phyloP scores from a whole-genome alignment of 1,140 invertebrate species.

The Drosophila grimshawi region DNA sequence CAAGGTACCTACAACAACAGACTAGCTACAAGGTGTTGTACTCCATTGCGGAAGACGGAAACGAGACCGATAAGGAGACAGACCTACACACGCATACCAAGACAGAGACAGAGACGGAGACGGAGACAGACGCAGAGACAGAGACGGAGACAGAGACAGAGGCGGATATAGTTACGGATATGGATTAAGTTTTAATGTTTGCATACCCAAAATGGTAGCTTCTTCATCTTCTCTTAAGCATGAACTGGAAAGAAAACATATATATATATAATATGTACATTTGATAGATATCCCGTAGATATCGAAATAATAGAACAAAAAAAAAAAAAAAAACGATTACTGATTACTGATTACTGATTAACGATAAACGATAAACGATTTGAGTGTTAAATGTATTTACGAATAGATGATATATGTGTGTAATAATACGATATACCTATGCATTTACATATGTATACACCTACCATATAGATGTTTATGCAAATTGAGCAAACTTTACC shows the following conservation, averaged over 20 bases:
- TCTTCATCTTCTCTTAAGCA: conserved; percentile 27
- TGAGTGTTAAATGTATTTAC: conserved; percentile 40
- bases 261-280: conserved; percentile 20
- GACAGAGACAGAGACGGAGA: background rate
- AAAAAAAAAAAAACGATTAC: conserved; percentile 1
- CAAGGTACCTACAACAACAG: conserved; percentile 70
- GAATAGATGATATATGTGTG: conserved; percentile 8
- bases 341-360: conserved; percentile 36
- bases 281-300: conserved; percentile 27
- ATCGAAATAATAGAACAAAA: background rate
- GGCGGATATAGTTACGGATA: background rate
- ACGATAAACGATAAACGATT: conserved; percentile 40
- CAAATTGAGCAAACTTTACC: conserved; percentile 23
- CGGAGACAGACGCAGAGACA: background rate
- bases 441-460: conserved; percentile 7
- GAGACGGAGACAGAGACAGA: background rate
- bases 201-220: conserved; percentile 26
- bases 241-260: background rate
- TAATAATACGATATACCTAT: conserved; percentile 9
- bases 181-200: background rate
- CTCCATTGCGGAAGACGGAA: conserved; percentile 19
- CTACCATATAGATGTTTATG: conserved; percentile 9
- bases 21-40: conserved; percentile 52
- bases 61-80: background rate
- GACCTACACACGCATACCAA: background rate